Evolutionary conservation across 2,113 vertebrate genomes (phyloP), one percentile per base, ranked within the genome.

Genomic region (Epinephelus cyanopodus): DNA sequence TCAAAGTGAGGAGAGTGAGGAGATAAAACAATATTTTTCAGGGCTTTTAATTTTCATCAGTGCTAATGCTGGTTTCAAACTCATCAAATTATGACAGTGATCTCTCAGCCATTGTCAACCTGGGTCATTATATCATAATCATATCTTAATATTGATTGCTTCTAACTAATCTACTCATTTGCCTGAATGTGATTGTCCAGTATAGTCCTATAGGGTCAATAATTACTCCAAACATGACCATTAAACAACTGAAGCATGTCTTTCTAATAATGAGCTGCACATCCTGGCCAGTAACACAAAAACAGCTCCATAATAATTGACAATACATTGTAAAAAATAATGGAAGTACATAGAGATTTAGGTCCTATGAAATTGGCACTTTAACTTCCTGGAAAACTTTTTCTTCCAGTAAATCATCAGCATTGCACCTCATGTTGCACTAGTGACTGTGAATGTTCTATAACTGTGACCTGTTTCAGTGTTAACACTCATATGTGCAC

Each of bases 71-170:
- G 33, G 17, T 63, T 70, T 33, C 23, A 15, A 25, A 66, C 23
- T 47, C 17, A 53, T 25, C 56, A 58, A 23, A 60, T 60, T 12
- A 47, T 33, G 42, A 37, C 29, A 52, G 21, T 39, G 4, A 53
- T 53, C 14, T 39, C 1, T 37, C 37, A 37, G 7, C 69, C 58
- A 48, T 48, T 18, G 23, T 57, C 53, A 53, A 21, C 42, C 39
- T 48, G 45, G 57, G 29, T 74, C 45, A 37, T 50, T 37, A 62
- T 60, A 67, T 68, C 42, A 23, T 68, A 68, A 62, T 54, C 53
- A 42, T 33, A 70, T 42, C 4, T 19, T 21, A 29, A 54, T 61
- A 75, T 62, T 56, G 25, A 70, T 70, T 56, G 27, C 37, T n/a
- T 70, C 3, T 48, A 33, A 76, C 14, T n/a, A 69, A 76, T 61